Base-by-base conservation (phyloP, 2,888 invertebrate genomes). In the Ectemnius continuus region DNA sequence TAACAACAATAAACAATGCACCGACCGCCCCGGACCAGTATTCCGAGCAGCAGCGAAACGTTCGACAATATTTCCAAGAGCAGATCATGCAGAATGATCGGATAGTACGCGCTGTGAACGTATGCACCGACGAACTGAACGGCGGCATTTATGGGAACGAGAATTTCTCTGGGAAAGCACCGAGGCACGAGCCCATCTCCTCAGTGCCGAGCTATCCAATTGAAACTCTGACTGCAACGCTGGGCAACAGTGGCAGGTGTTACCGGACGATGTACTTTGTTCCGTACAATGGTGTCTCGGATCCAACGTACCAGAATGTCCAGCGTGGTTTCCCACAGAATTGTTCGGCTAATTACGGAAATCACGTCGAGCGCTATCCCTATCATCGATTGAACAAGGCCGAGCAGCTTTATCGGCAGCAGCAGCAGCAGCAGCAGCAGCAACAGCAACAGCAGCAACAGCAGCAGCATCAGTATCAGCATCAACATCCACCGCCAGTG, bases 261-360 rank as follows among this genome's bases (percentile, higher is more conserved):
- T 90, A 91, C 63, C 84, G 89, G 6, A 90, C 91, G 2, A 90
- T 91, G 90, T 91, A 91, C 67, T 85, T 91, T n/a, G 90, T 91
- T 2, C 91, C 91, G 8, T 90, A 89, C 80, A 89, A 87, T 69
- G 88, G 90, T 2, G 67, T 88, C 2, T 81, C 89, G 4, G 91
- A 91, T 67, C 90, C 90, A 1, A 89, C 91, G 16, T 91, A 90
- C 77, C 90, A 91, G 69, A 91, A 90, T 28, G 85, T 91, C n/a
- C 89, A 90, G 66, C 85, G 88, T 61, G 88, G 88, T 61, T 62
- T 90, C n/a, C 82, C 88, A 8, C 85, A 87, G 3, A 87, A 88
- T 52, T 83, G 88, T 0, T 82, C 88, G 0, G 77, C 86, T 0
- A 90, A 86, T 67, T 90, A 91, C 67, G 87, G 90, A 0, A 85